Percentiles rank a stretch among this genome's conserved stretches.
Evolutionary conservation across 2,888 invertebrate genomes (phyloP).

Genomic region (Drosophila setosimentum): DNA sequence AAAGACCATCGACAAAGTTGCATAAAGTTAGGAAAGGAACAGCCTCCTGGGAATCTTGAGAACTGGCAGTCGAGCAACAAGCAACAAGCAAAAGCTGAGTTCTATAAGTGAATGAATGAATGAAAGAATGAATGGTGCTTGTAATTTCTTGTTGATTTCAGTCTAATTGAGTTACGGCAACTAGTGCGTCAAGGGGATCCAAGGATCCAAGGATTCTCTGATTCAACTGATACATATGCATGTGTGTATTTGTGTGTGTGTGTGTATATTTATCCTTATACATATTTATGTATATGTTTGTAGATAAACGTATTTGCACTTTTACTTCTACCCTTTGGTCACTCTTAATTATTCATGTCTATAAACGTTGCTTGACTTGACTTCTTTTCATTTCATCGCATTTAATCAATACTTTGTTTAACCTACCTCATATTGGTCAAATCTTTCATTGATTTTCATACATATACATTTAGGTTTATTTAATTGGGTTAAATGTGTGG

Average conservation of each 20-base stretch:
- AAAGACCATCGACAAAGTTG: background rate
- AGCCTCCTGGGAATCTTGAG: background rate
- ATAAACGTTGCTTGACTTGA: background rate
- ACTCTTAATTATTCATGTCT: conserved; percentile 17
- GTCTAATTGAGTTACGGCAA: conserved; percentile 72
- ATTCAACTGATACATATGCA: background rate
- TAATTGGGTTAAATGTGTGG: rapidly evolving
- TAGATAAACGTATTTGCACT: background rate
- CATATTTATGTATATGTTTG: background rate
- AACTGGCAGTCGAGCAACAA: conserved; percentile 1
- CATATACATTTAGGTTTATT: background rate
- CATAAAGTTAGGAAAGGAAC: conserved; percentile 30
- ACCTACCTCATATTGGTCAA: background rate
- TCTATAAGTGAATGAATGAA: conserved; percentile 26
- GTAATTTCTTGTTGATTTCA: conserved; percentile 69
- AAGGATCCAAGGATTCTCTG: background rate
- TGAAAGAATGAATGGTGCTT: conserved; percentile 61
- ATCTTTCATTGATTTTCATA: background rate
- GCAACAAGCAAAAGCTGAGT: conserved; percentile 50
- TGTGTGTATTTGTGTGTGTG: background rate
- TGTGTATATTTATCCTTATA: background rate
- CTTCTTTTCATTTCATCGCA: background rate
- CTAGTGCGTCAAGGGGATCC: conserved; percentile 30
- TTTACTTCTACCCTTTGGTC: background rate
- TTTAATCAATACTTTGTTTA: background rate